A percentile compares a stretch with the other conserved stretches of the same genome.
Evolutionary conservation across 2,797 vertebrate species (phyloP).

Genomic region (Notolepis coatsorum): DNA sequence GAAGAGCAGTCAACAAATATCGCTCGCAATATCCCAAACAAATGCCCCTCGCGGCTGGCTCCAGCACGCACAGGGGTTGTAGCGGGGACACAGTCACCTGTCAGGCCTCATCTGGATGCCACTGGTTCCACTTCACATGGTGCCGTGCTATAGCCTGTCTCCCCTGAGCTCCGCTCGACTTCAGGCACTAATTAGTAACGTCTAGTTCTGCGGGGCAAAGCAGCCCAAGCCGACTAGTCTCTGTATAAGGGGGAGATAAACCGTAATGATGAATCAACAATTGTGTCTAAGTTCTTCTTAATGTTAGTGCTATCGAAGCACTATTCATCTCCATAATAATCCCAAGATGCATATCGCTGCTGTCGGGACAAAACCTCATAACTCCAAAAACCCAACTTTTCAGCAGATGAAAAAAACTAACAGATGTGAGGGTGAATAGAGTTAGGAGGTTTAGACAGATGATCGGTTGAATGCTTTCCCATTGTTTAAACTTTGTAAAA

Average conservation of each 20-base stretch:
- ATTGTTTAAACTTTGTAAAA: too few species aligned
- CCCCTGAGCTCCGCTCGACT: conserved; percentile 23
- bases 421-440: too few species aligned
- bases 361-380: too few species aligned
- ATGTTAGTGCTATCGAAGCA: conserved; percentile 32
- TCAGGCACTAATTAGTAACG: conserved; percentile 72
- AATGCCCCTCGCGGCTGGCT: conserved; percentile 47
- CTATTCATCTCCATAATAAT: too few species aligned
- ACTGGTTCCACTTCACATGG: conserved; percentile 47
- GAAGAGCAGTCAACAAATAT: conserved; percentile 68
- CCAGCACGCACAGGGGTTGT: conserved; percentile 26
- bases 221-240: conserved; percentile 18
- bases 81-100: conserved; percentile 55
- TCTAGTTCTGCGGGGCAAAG: conserved; percentile 36
- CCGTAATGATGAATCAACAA: conserved; percentile 43
- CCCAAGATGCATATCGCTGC: too few species aligned
- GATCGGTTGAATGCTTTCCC: too few species aligned
- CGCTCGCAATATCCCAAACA: conserved; percentile 55
- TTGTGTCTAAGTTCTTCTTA: conserved; percentile 5
- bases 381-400: conserved; percentile 23
- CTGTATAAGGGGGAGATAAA: conserved; percentile 18
- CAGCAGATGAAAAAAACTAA: not conserved
- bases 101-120: conserved; percentile 59
- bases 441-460: too few species aligned
- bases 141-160: conserved; percentile 33